These are phyloP conservation scores for Panonychus citri DNA, from an alignment of 1,140 invertebrate species.

Conservation along the genomic window DNA sequence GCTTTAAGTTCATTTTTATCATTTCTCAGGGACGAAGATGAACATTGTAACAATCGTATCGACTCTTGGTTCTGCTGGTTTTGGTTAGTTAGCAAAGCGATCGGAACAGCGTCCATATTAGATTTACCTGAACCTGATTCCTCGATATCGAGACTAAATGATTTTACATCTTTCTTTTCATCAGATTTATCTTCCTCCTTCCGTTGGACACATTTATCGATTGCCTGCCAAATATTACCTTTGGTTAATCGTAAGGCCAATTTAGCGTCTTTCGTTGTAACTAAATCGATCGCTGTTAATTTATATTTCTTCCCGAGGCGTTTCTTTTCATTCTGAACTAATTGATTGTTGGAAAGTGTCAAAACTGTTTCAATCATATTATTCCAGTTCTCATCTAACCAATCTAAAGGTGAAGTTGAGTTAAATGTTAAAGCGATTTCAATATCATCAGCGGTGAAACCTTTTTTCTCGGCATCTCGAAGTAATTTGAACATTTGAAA, in stretches of 20 bases:
- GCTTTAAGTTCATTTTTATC: too few relatives aligned
- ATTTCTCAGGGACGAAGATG: too few relatives aligned
- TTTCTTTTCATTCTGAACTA: constrained; percentile 39
- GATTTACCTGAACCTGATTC: not conserved
- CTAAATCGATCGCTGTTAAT: constrained; percentile 24
- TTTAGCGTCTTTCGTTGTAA: constrained; percentile 42
- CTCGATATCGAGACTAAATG: not conserved
- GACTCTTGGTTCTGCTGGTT: not conserved
- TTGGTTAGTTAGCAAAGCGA: not conserved
- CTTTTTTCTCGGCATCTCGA: constrained; percentile 55
- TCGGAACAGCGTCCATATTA: not conserved
- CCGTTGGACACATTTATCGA: constrained; percentile 59
- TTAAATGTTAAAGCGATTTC: constrained; percentile 36
- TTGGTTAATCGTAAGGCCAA: constrained; percentile 48
- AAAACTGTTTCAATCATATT: constrained; percentile 63
- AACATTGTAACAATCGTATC: too few relatives aligned
- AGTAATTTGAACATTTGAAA: constrained; percentile 12
- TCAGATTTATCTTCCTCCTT: constrained; percentile 46
- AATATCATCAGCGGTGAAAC: constrained; percentile 61
- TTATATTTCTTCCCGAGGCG: constrained; percentile 19
- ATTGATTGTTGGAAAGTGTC: constrained; percentile 51
- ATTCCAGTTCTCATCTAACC: constrained; percentile 61
- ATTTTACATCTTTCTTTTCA: not conserved
- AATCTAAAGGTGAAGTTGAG: constrained; percentile 15
- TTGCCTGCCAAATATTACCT: constrained; percentile 66